Conservation (phyloP, 2,113 vertebrate genomes). For the Megalops atlanticus region DNA sequence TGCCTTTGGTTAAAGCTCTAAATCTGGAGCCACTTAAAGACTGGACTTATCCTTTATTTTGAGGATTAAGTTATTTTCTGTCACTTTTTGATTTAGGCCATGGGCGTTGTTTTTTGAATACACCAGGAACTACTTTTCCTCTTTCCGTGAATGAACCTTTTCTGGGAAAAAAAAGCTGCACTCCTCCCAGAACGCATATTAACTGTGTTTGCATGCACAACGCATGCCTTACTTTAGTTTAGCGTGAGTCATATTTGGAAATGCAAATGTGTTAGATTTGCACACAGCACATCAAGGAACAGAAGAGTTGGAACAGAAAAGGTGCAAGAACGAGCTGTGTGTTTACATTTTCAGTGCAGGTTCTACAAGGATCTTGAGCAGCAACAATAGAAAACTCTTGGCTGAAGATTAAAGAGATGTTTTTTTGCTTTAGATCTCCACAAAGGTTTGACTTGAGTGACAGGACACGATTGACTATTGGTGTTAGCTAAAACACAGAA, state of each 20-base stretch:
- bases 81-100: slow-evolving; percentile 66
- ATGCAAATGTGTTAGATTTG: neutral
- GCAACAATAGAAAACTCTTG: neutral
- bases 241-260: neutral
- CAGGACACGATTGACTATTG: neutral
- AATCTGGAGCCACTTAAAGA: slow-evolving; percentile 69
- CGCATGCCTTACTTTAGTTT: neutral
- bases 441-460: slow-evolving; percentile 28
- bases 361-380: neutral
- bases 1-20: slow-evolving; percentile 60
- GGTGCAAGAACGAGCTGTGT: neutral
- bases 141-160: slow-evolving; percentile 37
- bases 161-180: slow-evolving; percentile 36
- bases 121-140: slow-evolving; percentile 43
- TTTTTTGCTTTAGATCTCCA: slow-evolving; percentile 26
- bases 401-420: slow-evolving; percentile 18
- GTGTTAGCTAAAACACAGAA: neutral
- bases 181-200: neutral
- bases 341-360: neutral
- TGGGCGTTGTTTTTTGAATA: slow-evolving; percentile 68
- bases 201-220: neutral
- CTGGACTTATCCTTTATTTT: slow-evolving; percentile 70
- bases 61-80: slow-evolving; percentile 70
- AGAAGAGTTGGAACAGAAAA: neutral
- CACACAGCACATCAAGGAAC: neutral